Evolutionary conservation across 2,888 invertebrate genomes (phyloP), one percentile per base, ranked within the genome.

Genomic region (Cryptops parisi): DNA sequence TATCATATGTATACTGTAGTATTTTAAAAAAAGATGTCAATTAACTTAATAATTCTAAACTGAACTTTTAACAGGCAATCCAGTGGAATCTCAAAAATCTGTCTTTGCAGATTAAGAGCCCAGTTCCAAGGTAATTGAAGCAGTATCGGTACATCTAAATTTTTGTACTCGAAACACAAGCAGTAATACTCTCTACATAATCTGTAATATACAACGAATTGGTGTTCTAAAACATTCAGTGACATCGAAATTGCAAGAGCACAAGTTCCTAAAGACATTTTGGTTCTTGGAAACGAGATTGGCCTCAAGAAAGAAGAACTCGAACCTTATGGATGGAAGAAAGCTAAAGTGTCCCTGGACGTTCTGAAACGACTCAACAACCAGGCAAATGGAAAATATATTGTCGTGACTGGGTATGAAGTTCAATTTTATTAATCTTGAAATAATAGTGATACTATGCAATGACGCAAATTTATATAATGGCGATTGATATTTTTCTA

Each of bases 361-460:
- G 82, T 89, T 39, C 70, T 93, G 25, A 75, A 91, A 12, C 74
- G 97, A 22, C 72, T 94, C 47, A 67, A 74, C 47, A 67, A 77
- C 53, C 78, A 79, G 53, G 72, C 74, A 33, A 74, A 81, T 64
- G 97, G 97, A 54, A 89, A 86, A 73, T 97, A 91, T 70, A 80
- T 98, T 55, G 90, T 97, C 0, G 90, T 97, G 3, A 88, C 88
- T 51, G 97, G 93, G 87, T 88, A 70, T 74, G n/a, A 41, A 3
- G 21, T 41, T 41, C 9, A 5, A 12, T 2, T 15, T 41, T 41
- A 12, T n/a, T 9, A 2, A 5, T n/a, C 12, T 41, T 41, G 43
- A n/a, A n/a, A n/a, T n/a, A n/a, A n/a, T n/a, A n/a, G n/a, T n/a
- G n/a, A n/a, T n/a, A n/a, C n/a, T 3, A 41, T 27, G n/a, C n/a